Base-by-base conservation (phyloP, 1,140 invertebrate species). In the Aphis craccivora region DNA sequence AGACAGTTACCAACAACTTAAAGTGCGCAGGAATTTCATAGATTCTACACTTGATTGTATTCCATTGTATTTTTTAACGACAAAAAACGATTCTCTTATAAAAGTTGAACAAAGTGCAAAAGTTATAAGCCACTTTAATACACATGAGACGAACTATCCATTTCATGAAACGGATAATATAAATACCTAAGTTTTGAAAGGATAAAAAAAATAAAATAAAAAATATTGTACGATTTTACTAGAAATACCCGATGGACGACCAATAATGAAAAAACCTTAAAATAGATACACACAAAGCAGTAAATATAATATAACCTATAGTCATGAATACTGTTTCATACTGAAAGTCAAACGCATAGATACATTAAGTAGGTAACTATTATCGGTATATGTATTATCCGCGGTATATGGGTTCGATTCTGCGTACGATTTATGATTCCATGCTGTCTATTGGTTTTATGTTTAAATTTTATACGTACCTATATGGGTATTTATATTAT, bases 81-180 rank as follows among this genome's bases (percentile, higher is more conserved):
- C 30, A 35, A 37, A 87, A 35, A 88, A 35, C n/a, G 45, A 88
- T 88, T 88, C 14, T 51, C n/a, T 88, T n/a, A 51, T 22, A 35
- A 48, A 88, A 88, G 86, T 88, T 22, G 45, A 30, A 51, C 14
- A 88, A 51, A 88, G 45, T 51, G 45, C 86, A 88, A 88, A 88
- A 88, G 86, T 88, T 88, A 18, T 88, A 88, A 88, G 43, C 86
- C 86, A n/a, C 23, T 51, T 51, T 88, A 88, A 88, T 88, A n/a
- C 30, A 35, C 30, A 88, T 45, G 23, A 51, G 84, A 30, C 86
- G n/a, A 51, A 9, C 20, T 35, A 51, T 51, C 23, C 11, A 14
- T 86, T 45, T 30, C 25, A 18, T 5, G 84, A 45, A 86, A 45
- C 11, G 40, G 30, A 86, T 86, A 67, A n/a, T 67, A 67, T n/a